Evolutionary conservation across 2,113 vertebrate species (phyloP).

Genomic region (Aepyceros melampus): DNA sequence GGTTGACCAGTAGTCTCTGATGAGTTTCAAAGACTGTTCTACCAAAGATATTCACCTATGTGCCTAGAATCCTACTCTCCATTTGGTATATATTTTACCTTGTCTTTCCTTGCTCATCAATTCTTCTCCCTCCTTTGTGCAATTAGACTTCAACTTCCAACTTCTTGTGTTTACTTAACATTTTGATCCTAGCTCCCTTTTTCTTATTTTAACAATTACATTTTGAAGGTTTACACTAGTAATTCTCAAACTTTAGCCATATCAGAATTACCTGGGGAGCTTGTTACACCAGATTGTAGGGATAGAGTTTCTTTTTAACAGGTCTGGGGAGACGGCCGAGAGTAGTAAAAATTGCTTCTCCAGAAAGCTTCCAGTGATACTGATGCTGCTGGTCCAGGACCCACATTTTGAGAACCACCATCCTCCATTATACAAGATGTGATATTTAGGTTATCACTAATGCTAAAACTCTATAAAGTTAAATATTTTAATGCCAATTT

Average conservation of each 20-base stretch:
- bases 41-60: no score
- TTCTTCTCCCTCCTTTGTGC: background rate
- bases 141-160: background rate
- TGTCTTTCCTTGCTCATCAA: background rate
- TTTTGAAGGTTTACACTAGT: background rate
- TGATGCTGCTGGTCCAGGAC: background rate
- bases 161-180: background rate
- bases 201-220: background rate
- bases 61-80: background rate
- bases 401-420: background rate
- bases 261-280: background rate
- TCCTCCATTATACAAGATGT: background rate
- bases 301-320: background rate
- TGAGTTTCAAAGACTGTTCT: background rate
- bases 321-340: rapidly evolving
- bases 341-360: background rate
- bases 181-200: background rate
- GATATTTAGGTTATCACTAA: background rate
- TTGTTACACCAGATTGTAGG: background rate
- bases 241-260: background rate
- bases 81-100: background rate
- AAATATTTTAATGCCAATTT: background rate
- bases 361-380: background rate
- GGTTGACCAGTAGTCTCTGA: background rate
- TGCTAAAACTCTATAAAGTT: background rate